phyloP scores from a whole-genome alignment of 2,113 vertebrate genomes.

The Stegostoma tigrinum region DNA sequence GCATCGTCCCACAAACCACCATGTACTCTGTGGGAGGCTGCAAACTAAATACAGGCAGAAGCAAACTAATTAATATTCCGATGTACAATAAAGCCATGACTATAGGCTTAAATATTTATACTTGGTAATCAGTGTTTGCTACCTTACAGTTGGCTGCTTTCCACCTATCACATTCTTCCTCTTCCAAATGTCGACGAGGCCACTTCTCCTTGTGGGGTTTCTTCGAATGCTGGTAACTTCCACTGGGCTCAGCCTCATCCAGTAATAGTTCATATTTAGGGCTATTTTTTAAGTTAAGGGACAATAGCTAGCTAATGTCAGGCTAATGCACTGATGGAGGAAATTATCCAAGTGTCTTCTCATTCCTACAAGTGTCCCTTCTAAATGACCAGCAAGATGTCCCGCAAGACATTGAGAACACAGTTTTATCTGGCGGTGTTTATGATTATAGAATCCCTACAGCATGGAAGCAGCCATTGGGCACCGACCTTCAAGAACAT shows the following conservation, averaged over 20 bases:
- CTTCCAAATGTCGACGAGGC: slow-evolving; percentile 63
- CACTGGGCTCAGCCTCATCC: slow-evolving; percentile 63
- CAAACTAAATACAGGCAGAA: not conserved
- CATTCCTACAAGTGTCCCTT: not conserved
- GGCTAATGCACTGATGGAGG: not conserved
- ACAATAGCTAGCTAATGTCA: not conserved
- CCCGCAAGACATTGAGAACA: not conserved
- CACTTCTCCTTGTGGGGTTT: slow-evolving; percentile 81
- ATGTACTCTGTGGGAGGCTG: not conserved
- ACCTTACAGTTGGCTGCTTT: slow-evolving; percentile 78
- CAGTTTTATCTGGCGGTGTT: not conserved
- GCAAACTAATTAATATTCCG: slow-evolving; percentile 1
- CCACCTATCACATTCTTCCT: slow-evolving; percentile 64
- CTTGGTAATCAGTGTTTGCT: slow-evolving; percentile 13
- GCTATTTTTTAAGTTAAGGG: slow-evolving; percentile 63
- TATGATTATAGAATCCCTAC: not conserved
- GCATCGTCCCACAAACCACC: not conserved
- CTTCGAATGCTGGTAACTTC: slow-evolving; percentile 54
- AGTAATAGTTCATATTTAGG: slow-evolving; percentile 80
- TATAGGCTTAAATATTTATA: not conserved
- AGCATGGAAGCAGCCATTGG: too few relatives aligned
- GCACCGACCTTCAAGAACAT: too few relatives aligned
- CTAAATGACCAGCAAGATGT: not conserved
- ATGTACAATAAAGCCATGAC: not conserved
- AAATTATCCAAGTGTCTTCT: not conserved